Evolutionary conservation across 2,888 invertebrate species (phyloP).

Genomic region (Lycaena phlaeas): DNA sequence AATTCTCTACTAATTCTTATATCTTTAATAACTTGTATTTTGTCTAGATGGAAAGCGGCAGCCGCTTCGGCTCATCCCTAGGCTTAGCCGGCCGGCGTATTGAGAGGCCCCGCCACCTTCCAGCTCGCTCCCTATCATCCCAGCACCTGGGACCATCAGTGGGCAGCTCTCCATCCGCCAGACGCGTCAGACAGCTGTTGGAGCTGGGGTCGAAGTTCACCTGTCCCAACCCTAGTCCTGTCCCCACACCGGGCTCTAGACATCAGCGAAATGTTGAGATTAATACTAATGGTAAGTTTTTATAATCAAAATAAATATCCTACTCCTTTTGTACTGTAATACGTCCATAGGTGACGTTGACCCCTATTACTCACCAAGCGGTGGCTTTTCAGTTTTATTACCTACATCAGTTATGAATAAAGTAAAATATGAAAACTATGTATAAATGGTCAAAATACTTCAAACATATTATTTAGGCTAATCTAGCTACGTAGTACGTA

Average conservation of each 20-base stretch:
- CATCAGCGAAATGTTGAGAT: conserved; percentile 88
- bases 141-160: conserved; percentile 76
- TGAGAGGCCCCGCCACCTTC: conserved; percentile 72
- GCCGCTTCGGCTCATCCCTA: conserved; percentile 75
- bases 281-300: conserved; percentile 85
- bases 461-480: no score
- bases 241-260: conserved; percentile 84
- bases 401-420: no score
- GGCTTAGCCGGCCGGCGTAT: conserved; percentile 70
- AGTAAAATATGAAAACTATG: no score
- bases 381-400: no score
- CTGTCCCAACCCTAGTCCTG: conserved; percentile 80
- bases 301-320: no score
- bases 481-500: no score
- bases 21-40: not conserved
- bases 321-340: no score
- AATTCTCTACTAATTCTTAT: no score
- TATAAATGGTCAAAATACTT: no score
- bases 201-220: conserved; percentile 77
- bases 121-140: conserved; percentile 82
- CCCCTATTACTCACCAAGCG: no score
- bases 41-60: conserved; percentile 68
- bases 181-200: conserved; percentile 85
- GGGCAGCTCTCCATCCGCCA: conserved; percentile 80
- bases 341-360: no score